Evolutionary conservation across 2,113 vertebrate species (phyloP).

Genomic region (Ia io): DNA sequence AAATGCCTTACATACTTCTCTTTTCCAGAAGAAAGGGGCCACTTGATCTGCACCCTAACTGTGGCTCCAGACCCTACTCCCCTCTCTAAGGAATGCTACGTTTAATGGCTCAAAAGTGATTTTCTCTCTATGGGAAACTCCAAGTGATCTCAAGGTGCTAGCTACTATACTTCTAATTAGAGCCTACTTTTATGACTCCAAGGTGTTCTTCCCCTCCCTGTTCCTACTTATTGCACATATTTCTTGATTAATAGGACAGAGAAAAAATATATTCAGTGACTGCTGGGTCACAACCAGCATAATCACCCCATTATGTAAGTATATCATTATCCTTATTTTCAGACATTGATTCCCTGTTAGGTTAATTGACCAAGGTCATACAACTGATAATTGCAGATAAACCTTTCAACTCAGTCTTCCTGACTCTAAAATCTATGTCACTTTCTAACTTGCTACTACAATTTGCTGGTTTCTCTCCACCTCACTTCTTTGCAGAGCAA

Average conservation of each 20-base stretch:
- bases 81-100: not conserved
- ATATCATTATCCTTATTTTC: not conserved
- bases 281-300: not conserved
- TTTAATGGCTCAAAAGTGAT: not conserved
- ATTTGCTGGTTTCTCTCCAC: slow-evolving; percentile 14
- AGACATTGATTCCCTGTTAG: not conserved
- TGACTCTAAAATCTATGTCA: not conserved
- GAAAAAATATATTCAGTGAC: not conserved
- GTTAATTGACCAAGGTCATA: slow-evolving; percentile 35
- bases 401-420: not conserved
- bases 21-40: not conserved
- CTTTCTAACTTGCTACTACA: not conserved
- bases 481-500: not conserved
- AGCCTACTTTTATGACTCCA: not conserved
- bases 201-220: not conserved
- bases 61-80: not conserved
- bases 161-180: not conserved
- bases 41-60: not conserved
- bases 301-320: not conserved
- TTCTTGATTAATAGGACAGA: slow-evolving; percentile 27
- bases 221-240: not conserved
- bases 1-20: not conserved
- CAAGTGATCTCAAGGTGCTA: not conserved
- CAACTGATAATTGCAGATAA: not conserved
- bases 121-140: not conserved